A percentile compares a stretch with the other conserved stretches of the same genome.
Evolutionary conservation across 2,888 invertebrate genomes (phyloP).

Genomic region (Rhagonycha lutea): DNA sequence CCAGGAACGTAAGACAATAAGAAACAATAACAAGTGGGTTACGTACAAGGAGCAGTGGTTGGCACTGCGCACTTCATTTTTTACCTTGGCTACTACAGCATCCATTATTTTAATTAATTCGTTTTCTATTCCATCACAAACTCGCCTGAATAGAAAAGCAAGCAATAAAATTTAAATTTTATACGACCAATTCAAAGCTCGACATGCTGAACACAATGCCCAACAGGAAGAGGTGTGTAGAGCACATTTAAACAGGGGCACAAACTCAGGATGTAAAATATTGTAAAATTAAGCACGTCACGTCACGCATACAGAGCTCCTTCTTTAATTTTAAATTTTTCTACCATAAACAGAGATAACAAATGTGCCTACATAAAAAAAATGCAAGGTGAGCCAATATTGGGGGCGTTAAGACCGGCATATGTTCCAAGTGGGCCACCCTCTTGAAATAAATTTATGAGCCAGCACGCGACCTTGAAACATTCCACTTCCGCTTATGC

Average conservation of each 20-base stretch:
- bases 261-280: conserved; percentile 26
- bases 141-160: neutral
- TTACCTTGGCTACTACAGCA: neutral
- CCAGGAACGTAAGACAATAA: neutral
- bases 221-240: conserved; percentile 27
- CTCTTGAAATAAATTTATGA: conserved; percentile 21
- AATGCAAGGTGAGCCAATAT: conserved; percentile 6
- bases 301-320: neutral
- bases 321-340: neutral
- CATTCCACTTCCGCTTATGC: neutral
- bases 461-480: conserved; percentile 14
- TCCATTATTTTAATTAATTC: neutral
- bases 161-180: conserved; percentile 3
- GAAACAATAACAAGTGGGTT: neutral
- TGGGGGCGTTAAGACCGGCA: conserved; percentile 9
- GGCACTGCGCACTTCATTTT: neutral
- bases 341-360: neutral
- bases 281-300: conserved; percentile 7
- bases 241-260: conserved; percentile 19
- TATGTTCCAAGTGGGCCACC: conserved; percentile 18
- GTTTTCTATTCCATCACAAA: neutral
- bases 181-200: conserved; percentile 9
- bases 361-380: neutral
- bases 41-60: neutral
- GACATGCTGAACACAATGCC: conserved; percentile 12